phyloP scores from a whole-genome alignment of 2,113 vertebrate species.

The Colius striatus region DNA sequence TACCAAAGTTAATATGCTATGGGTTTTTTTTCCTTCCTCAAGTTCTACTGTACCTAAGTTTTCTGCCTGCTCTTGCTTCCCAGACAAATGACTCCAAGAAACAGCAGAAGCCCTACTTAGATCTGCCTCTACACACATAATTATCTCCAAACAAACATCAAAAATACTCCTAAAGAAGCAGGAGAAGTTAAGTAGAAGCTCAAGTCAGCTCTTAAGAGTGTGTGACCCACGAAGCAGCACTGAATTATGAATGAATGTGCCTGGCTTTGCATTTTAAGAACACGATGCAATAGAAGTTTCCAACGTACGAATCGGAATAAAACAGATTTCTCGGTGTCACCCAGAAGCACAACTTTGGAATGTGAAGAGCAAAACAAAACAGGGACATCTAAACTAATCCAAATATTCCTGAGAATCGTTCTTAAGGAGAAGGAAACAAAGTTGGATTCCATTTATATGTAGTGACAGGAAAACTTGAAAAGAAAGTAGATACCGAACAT shows the following conservation, averaged over 20 bases:
- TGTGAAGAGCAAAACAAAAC: not conserved
- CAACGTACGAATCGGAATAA: not conserved
- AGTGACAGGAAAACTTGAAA: not conserved
- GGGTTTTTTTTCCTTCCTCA: not conserved
- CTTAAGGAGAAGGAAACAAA: not conserved
- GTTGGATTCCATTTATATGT: not conserved
- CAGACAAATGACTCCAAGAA: slow-evolving; percentile 10
- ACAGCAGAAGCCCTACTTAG: not conserved
- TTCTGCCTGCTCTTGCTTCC: not conserved
- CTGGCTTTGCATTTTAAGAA: slow-evolving; percentile 25
- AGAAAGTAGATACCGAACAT: not conserved
- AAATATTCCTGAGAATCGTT: not conserved
- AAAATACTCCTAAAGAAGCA: slow-evolving; percentile 18
- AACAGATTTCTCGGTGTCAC: not conserved
- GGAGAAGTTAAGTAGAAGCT: slow-evolving; percentile 4
- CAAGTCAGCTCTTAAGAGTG: not conserved
- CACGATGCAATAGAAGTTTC: not conserved
- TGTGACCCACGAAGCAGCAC: slow-evolving; percentile 1
- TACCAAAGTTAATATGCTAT: not conserved
- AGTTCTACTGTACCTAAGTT: not conserved
- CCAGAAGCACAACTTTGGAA: not conserved
- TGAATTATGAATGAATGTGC: not conserved
- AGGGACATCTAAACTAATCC: not conserved
- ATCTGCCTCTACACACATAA: not conserved
- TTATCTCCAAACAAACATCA: slow-evolving; percentile 43